Conservation (phyloP, 2,797 vertebrate species). For the Ctenopoma multispine region DNA sequence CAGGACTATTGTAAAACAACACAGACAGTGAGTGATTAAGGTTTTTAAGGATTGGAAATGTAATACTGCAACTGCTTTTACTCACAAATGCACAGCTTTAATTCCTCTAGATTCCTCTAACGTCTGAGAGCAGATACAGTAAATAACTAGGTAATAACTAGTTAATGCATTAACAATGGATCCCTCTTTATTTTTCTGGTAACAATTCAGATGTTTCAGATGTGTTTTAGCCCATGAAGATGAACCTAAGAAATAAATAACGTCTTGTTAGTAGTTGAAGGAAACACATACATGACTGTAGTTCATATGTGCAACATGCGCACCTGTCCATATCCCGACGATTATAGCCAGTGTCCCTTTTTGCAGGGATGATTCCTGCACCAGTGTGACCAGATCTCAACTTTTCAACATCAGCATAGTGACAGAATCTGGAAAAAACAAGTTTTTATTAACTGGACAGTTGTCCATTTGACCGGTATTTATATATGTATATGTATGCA, state of each 20-base stretch:
- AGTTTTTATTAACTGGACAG: not conserved
- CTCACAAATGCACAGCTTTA: not conserved
- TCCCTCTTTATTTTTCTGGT: constrained; percentile 11
- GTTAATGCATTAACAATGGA: not conserved
- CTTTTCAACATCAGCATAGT: constrained; percentile 13
- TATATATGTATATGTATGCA: too few species aligned
- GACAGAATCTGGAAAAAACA: constrained; percentile 60
- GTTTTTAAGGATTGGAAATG: constrained; percentile 20
- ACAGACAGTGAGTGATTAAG: constrained; percentile 14
- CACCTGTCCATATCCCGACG: constrained; percentile 63
- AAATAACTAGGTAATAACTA: not conserved
- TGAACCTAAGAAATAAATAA: constrained; percentile 63
- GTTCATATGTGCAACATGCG: not conserved
- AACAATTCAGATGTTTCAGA: not conserved
- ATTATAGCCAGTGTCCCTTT: constrained; percentile 51
- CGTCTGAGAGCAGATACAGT: not conserved
- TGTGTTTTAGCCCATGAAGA: constrained; percentile 42
- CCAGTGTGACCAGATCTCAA: constrained; percentile 6
- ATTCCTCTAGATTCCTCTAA: constrained; percentile 10
- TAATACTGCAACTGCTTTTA: constrained; percentile 15
- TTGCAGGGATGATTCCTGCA: constrained; percentile 26
- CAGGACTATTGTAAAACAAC: constrained; percentile 30
- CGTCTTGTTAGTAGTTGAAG: constrained; percentile 14
- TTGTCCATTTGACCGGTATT: not conserved
- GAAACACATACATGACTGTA: not conserved